Conservation (phyloP, 2,888 invertebrate genomes). For the Drosophila conformis region DNA sequence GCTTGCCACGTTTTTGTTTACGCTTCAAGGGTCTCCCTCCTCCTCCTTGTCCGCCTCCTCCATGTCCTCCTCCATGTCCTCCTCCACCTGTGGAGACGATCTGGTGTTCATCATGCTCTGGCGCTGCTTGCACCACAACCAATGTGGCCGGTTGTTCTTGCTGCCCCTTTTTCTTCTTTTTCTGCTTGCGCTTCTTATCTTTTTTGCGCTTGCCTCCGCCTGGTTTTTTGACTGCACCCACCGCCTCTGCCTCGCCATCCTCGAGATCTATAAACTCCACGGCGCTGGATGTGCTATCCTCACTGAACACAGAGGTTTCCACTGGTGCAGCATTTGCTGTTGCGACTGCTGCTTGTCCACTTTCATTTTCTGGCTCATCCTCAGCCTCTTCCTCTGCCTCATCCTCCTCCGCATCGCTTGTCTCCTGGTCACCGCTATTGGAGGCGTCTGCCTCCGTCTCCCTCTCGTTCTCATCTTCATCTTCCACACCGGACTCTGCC, state of each 20-base stretch:
- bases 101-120: slow-evolving; percentile 64
- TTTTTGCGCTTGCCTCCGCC: slow-evolving; percentile 72
- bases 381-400: slow-evolving; percentile 76
- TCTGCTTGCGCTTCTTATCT: slow-evolving; percentile 64
- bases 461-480: slow-evolving; percentile 45
- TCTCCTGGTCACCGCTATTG: slow-evolving; percentile 79
- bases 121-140: slow-evolving; percentile 77
- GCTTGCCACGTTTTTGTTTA: slow-evolving; percentile 80
- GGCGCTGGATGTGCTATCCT: slow-evolving; percentile 57
- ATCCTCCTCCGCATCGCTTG: slow-evolving; percentile 82
- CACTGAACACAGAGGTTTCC: slow-evolving; percentile 54
- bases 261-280: slow-evolving; percentile 82
- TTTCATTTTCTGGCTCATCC: slow-evolving; percentile 56
- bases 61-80: slow-evolving; percentile 52
- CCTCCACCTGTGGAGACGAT: slow-evolving; percentile 22
- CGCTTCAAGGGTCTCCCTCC: slow-evolving; percentile 70
- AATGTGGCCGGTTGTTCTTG: slow-evolving; percentile 77
- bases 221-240: slow-evolving; percentile 64
- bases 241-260: slow-evolving; percentile 55
- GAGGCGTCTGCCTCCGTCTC: slow-evolving; percentile 22
- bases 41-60: slow-evolving; percentile 20
- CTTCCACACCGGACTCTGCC: slow-evolving; percentile 41
- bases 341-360: slow-evolving; percentile 22
- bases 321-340: slow-evolving; percentile 31
- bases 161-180: slow-evolving; percentile 65